phyloP scores from a whole-genome alignment of 2,888 invertebrate genomes.

The Amiota mariae region DNA sequence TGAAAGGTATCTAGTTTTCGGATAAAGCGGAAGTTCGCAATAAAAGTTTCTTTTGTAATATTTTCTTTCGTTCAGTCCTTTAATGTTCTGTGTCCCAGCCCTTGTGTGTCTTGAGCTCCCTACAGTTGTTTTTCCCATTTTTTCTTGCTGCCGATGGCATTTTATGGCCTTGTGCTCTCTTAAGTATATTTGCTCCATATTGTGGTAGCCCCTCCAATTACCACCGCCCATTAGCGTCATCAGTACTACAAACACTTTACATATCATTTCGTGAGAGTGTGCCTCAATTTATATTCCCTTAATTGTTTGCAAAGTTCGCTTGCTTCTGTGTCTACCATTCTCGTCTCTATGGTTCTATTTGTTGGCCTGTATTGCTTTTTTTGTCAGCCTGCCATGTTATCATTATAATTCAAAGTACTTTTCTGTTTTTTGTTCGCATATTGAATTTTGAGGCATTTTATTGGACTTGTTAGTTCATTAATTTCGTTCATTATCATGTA shows the following conservation, averaged over 20 bases:
- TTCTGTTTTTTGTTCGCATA: background rate
- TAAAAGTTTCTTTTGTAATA: too few relatives aligned
- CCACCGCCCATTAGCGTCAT: too few relatives aligned
- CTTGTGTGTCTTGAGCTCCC: too few relatives aligned
- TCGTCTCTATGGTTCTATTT: background rate
- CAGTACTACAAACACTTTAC: background rate
- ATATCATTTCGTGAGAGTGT: slow-evolving; percentile 7
- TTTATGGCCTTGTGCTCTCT: slow-evolving; percentile 17
- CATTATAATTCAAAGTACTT: background rate
- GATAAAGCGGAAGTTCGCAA: too few relatives aligned
- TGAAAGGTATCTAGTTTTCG: too few relatives aligned
- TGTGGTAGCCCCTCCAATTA: too few relatives aligned
- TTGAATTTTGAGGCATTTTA: background rate
- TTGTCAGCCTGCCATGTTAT: too few relatives aligned
- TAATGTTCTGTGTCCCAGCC: too few relatives aligned
- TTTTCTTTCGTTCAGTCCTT: too few relatives aligned
- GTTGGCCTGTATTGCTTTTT: too few relatives aligned
- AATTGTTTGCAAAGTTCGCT: slow-evolving; percentile 15
- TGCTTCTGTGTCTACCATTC: background rate
- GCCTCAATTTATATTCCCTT: slow-evolving; percentile 14
- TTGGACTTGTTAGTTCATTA: slow-evolving; percentile 15
- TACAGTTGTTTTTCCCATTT: background rate
- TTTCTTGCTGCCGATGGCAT: background rate
- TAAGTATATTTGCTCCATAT: background rate
- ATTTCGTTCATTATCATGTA: slow-evolving; percentile 15